phyloP scores from a whole-genome alignment of 2,797 vertebrate genomes.

The Pteronotus mesoamericanus region DNA sequence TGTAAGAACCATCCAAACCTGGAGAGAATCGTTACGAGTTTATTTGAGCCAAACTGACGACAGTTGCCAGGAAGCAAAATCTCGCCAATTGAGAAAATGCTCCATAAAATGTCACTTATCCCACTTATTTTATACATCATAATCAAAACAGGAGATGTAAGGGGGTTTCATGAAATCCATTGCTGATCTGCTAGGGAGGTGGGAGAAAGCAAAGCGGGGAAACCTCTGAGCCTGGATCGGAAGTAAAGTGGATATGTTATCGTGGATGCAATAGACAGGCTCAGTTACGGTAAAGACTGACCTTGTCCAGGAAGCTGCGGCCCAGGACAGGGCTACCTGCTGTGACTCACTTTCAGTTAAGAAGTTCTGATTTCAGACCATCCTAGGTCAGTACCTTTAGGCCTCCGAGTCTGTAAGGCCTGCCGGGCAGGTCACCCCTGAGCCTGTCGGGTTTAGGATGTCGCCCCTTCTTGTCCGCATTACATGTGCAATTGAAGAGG shows the following conservation, averaged over 20 bases:
- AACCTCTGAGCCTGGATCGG: not conserved
- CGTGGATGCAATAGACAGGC: not conserved
- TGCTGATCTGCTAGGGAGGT: not conserved
- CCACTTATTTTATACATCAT: not conserved
- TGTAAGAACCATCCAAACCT: not conserved
- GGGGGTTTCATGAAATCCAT: not conserved
- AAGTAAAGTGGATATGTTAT: not conserved
- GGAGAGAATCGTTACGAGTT: not conserved
- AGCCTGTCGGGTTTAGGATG: not conserved
- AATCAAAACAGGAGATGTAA: not conserved
- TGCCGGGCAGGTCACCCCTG: not conserved
- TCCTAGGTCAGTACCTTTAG: not conserved
- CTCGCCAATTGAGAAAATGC: not conserved
- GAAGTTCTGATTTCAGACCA: not conserved
- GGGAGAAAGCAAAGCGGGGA: not conserved
- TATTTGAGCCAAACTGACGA: not conserved
- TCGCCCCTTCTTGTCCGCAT: not conserved
- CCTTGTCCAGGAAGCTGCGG: not conserved
- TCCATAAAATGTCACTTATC: not conserved
- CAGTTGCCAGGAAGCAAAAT: not conserved
- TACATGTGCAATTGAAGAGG: not conserved
- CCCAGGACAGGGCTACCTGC: not conserved
- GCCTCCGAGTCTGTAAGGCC: not conserved
- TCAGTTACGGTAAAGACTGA: not conserved
- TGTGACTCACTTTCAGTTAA: not conserved